A percentile compares a stretch with the other conserved stretches of the same genome.
Evolutionary conservation across 2,888 invertebrate species (phyloP).

Genomic region (Harpalus rubripes): DNA sequence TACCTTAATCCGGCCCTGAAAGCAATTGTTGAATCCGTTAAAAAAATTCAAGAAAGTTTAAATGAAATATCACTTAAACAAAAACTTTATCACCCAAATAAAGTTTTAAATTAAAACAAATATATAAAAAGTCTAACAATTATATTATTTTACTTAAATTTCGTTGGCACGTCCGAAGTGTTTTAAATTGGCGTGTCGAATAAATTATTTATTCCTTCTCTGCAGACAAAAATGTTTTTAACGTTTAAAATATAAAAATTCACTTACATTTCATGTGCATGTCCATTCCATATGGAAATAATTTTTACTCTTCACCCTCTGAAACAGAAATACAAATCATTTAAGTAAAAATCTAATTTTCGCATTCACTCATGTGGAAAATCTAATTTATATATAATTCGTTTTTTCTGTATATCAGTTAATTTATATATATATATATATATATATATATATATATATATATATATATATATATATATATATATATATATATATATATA

Average conservation of each 20-base stretch:
- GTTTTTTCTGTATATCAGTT: no score
- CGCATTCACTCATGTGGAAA: not conserved
- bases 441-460: no score
- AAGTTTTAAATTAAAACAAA: not conserved
- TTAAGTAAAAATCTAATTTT: constrained; percentile 1
- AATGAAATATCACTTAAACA: not conserved
- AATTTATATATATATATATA: no score
- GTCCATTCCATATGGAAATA: not conserved
- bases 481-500: no score
- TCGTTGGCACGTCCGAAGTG: not conserved
- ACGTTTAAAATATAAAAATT: not conserved
- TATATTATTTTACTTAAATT: not conserved
- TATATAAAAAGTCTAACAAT: not conserved
- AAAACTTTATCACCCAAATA: not conserved
- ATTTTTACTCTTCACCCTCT: not conserved
- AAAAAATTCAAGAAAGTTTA: not conserved
- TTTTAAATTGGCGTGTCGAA: not conserved
- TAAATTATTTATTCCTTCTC: not conserved
- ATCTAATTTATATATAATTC: not conserved
- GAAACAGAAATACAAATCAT: not conserved
- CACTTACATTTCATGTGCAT: not conserved
- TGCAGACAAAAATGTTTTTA: not conserved
- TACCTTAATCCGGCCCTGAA: no score
- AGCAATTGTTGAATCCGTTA: not conserved
- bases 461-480: no score